phyloP scores from a whole-genome alignment of 2,888 invertebrate species.

The Tachystola acroxantha region DNA sequence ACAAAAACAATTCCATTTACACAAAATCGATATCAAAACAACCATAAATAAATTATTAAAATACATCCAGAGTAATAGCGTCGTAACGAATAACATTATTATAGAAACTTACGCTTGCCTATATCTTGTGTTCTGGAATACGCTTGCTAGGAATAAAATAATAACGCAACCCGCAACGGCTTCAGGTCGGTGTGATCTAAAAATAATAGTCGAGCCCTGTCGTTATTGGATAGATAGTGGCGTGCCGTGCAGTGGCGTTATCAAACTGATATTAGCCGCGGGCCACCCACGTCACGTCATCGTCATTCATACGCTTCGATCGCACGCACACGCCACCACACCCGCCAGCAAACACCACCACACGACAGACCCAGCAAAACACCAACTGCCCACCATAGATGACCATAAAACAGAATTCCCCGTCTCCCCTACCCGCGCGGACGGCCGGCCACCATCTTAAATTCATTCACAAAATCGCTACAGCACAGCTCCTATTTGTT shows the following conservation, averaged over 20 bases:
- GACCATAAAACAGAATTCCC: slow-evolving; percentile 36
- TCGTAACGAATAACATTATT: too few species aligned
- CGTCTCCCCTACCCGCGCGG: slow-evolving; percentile 47
- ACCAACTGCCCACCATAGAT: slow-evolving; percentile 19
- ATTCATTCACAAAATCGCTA: slow-evolving; percentile 76
- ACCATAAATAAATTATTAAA: too few species aligned
- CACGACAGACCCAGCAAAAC: slow-evolving; percentile 15
- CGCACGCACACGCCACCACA: slow-evolving; percentile 57
- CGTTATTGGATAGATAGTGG: slow-evolving; percentile 29
- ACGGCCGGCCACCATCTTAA: slow-evolving; percentile 71
- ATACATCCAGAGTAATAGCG: too few species aligned
- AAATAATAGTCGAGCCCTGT: slow-evolving; percentile 52
- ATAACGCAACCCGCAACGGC: too few species aligned
- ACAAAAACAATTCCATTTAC: slow-evolving; percentile 7
- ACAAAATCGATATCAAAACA: slow-evolving; percentile 2
- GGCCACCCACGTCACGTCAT: slow-evolving; percentile 68
- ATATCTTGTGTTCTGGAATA: slow-evolving; percentile 1
- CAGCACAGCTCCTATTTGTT: slow-evolving; percentile 59
- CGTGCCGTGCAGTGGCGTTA: slow-evolving; percentile 38
- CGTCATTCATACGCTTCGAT: slow-evolving; percentile 71
- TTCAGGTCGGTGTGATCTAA: slow-evolving; percentile 43
- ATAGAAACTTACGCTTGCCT: too few species aligned
- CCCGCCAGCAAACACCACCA: slow-evolving; percentile 23
- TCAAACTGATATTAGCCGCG: slow-evolving; percentile 61
- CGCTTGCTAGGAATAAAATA: slow-evolving; percentile 10